Evolutionary conservation across 1,140 invertebrate genomes (phyloP).

Genomic region (Danaus melanippus): DNA sequence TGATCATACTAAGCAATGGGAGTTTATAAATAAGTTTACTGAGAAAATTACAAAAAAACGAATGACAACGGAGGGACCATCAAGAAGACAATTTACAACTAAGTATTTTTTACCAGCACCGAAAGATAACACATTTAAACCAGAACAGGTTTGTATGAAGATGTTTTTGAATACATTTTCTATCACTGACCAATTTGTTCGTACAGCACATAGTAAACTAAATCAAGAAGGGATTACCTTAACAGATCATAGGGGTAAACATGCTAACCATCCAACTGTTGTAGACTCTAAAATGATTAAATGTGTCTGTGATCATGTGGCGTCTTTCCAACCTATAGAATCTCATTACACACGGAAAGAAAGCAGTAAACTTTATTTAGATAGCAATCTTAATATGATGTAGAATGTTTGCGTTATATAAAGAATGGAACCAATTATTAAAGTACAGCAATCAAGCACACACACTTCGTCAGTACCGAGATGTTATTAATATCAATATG

Average conservation of each 20-base stretch:
- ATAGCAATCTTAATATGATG: conserved; percentile 12
- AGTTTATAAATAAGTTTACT: too few relatives aligned
- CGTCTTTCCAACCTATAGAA: conserved; percentile 18
- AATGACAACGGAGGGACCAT: conserved; percentile 1
- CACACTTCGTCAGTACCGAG: conserved; percentile 6
- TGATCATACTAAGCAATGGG: too few relatives aligned
- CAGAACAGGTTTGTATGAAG: not conserved
- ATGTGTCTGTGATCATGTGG: conserved; percentile 20
- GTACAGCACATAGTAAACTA: too few relatives aligned
- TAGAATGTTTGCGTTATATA: conserved; percentile 18
- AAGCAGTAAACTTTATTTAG: conserved; percentile 18
- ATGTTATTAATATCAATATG: conserved; percentile 7
- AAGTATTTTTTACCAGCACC: conserved; percentile 3
- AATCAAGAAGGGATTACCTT: too few relatives aligned
- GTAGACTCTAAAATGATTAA: conserved; percentile 3
- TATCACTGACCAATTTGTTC: too few relatives aligned
- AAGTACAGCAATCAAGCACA: not conserved
- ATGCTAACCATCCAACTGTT: conserved; percentile 3
- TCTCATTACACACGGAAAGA: conserved; percentile 18
- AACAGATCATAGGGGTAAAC: conserved; percentile 1
- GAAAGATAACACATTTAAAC: not conserved
- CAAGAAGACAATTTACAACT: conserved; percentile 3
- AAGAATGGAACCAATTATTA: conserved; percentile 11
- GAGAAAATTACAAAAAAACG: conserved; percentile 6
- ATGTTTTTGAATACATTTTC: conserved; percentile 1